Base-by-base conservation (phyloP, 2,888 invertebrate genomes). In the Pammene fasciana region DNA sequence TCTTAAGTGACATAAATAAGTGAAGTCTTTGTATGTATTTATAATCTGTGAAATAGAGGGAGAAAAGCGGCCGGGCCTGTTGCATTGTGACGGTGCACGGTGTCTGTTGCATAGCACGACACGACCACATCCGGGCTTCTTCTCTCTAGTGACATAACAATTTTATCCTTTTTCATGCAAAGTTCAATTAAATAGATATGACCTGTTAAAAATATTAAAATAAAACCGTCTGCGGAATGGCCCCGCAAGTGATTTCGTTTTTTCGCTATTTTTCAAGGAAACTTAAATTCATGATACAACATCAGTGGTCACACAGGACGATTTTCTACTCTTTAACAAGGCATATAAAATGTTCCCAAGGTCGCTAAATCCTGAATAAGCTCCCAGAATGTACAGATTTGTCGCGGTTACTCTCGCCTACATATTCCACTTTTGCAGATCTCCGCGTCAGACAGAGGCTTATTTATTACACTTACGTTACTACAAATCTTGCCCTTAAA, bases 401-500 rank as follows among this genome's bases (percentile, higher is more conserved):
- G 38, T 38, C 16, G 38, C 10, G 38, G 38, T 55, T 38, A 55
- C 55, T 26, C 10, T 38, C 38, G 55, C 55, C 55, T 10, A 55
- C 38, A 55, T 38, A 38, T 55, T 38, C 16, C 38, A 38, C 38
- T 38, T 14, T 55, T 34, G 16, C 38, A 16, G 48, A 16, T 48
- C 16, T 55, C 38, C 14, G n/a, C 34, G 55, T 55, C 38, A 38
- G 38, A 0, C 11, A 16, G 55, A 36, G 8, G 4, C 38, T 55
- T 55, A 16, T 38, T 36, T 55, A 38, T 55, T 38, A 14, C 38
- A 54, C 52, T 34, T 10, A 38, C 0, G 38, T n/a, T 5, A 14
- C 13, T 26, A 54, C 55, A 38, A 38, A 55, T 55, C 55, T 38
- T 55, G 10, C 10, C 55, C 36, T n/a, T 54, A 34, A 38, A 38